These are phyloP conservation scores for Pagetopsis macropterus DNA, from an alignment of 2,797 vertebrate genomes.

Conservation along the genomic window DNA sequence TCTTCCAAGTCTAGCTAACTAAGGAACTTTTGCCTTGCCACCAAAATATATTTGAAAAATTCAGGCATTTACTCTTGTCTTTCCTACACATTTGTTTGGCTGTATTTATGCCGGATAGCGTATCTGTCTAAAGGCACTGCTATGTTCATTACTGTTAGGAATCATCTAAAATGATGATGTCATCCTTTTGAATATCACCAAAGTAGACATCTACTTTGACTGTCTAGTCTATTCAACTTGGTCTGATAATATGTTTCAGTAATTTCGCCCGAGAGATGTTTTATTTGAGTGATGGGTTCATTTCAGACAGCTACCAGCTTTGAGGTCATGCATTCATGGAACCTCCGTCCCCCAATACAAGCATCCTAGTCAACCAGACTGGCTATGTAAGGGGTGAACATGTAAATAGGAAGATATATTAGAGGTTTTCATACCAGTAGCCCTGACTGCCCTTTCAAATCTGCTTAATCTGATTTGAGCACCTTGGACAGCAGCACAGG, in stretches of 20 bases:
- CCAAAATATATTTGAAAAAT: no score
- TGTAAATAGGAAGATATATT: not conserved
- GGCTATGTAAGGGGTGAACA: not conserved
- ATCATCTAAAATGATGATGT: no score
- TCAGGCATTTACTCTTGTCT: no score
- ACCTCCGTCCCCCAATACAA: not conserved
- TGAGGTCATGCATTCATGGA: slow-evolving; percentile 5
- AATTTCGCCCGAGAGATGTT: slow-evolving; percentile 20
- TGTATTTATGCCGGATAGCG: no score
- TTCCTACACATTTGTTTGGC: no score
- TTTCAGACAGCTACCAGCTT: slow-evolving; percentile 23
- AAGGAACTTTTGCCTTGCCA: no score
- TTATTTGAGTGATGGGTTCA: slow-evolving; percentile 18
- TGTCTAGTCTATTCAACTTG: not conserved
- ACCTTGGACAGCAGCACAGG: slow-evolving; percentile 64
- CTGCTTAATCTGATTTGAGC: slow-evolving; percentile 57
- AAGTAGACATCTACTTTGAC: not conserved
- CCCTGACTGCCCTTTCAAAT: slow-evolving; percentile 23
- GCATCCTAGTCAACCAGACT: not conserved
- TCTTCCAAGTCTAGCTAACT: no score
- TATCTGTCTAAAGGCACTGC: no score
- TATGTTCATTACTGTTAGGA: no score
- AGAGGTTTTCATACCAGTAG: slow-evolving; percentile 16
- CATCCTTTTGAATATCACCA: not conserved
- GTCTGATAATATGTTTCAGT: not conserved